A percentile compares a stretch with the other conserved stretches of the same genome.
phyloP scores from a whole-genome alignment of 2,113 vertebrate species.

The Balaenoptera acutorostrata region DNA sequence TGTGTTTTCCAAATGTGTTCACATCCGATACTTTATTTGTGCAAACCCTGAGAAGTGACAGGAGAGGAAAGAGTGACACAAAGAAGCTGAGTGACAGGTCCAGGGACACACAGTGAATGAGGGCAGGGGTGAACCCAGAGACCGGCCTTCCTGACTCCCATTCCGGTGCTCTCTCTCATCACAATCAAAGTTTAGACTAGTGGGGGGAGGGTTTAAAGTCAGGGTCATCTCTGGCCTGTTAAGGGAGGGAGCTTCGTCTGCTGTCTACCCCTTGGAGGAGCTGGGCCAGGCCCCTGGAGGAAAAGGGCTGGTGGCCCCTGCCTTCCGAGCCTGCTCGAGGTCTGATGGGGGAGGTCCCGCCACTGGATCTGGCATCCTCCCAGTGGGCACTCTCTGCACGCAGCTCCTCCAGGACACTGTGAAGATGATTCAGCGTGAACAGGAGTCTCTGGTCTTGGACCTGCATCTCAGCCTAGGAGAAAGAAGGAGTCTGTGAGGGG shows the following conservation, averaged over 20 bases:
- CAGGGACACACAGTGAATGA: background rate
- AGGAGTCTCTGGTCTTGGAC: slow-evolving; percentile 87
- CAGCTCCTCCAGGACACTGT: slow-evolving; percentile 85
- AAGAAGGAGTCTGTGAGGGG: background rate
- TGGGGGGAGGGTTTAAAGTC: background rate
- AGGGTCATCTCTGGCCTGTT: background rate
- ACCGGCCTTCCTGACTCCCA: background rate
- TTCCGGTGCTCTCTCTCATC: background rate
- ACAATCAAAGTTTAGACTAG: background rate
- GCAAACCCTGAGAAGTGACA: background rate
- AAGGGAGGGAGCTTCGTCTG: slow-evolving; percentile 85
- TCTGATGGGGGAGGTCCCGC: slow-evolving; percentile 65
- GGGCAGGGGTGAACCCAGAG: background rate
- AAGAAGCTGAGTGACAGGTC: background rate
- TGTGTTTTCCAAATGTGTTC: background rate
- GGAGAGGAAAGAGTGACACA: background rate
- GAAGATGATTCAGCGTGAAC: slow-evolving; percentile 86
- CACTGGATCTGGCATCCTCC: slow-evolving; percentile 45
- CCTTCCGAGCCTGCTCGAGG: slow-evolving; percentile 78
- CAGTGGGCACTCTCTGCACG: slow-evolving; percentile 43
- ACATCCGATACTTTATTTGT: background rate
- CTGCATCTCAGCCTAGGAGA: slow-evolving; percentile 87
- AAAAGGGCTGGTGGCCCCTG: background rate
- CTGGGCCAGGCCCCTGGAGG: background rate
- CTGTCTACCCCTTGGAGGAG: slow-evolving; percentile 41